phyloP scores from a whole-genome alignment of 2,888 invertebrate species.

The Frankliniella intonsa region DNA sequence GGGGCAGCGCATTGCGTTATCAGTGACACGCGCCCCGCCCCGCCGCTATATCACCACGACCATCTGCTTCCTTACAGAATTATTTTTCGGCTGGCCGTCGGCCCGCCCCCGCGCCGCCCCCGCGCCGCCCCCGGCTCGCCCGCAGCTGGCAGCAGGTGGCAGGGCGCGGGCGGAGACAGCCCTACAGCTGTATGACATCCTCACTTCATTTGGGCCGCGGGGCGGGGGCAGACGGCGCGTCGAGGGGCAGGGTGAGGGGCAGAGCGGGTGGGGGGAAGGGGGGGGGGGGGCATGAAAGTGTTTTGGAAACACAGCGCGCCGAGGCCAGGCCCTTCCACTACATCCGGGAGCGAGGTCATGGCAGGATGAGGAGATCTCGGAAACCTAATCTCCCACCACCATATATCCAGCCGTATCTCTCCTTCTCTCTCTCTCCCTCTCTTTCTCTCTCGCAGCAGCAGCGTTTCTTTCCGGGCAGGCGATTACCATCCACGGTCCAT shows the following conservation, averaged over 20 bases:
- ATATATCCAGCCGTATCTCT: too few relatives aligned
- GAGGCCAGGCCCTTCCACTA: background rate
- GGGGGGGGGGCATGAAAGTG: too few relatives aligned
- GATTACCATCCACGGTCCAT: background rate
- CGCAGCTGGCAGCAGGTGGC: background rate
- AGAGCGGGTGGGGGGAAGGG: too few relatives aligned
- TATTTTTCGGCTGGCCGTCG: slow-evolving; percentile 5
- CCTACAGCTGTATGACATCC: background rate
- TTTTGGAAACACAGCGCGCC: too few relatives aligned
- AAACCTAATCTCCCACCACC: too few relatives aligned
- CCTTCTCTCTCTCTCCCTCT: too few relatives aligned
- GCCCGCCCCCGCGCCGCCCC: background rate
- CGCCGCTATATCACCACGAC: background rate
- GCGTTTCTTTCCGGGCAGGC: background rate
- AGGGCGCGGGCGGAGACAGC: background rate
- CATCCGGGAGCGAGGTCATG: background rate
- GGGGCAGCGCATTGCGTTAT: background rate
- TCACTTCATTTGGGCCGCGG: too few relatives aligned
- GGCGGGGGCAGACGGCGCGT: too few relatives aligned
- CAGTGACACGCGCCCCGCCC: background rate
- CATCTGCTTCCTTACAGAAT: slow-evolving; percentile 26
- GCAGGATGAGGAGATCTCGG: too few relatives aligned
- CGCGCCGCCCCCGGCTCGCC: background rate
- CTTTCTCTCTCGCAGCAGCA: too few relatives aligned
- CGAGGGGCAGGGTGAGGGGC: too few relatives aligned